phyloP scores from a whole-genome alignment of 1,140 invertebrate species.

The Berghia stephanieae region DNA sequence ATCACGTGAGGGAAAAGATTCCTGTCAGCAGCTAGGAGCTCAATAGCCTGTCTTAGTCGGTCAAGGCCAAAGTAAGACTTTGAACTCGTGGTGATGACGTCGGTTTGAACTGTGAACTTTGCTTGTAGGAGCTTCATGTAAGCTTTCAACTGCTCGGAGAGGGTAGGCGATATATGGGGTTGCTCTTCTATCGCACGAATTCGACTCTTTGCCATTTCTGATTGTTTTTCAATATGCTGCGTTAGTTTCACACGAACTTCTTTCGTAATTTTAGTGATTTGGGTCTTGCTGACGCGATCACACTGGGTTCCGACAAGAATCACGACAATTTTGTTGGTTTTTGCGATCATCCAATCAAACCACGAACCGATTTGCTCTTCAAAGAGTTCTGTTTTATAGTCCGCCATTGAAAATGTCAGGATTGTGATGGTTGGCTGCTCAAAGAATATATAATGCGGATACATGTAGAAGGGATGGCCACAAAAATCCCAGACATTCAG shows the following conservation, averaged over 20 bases:
- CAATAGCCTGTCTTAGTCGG: conserved; percentile 49
- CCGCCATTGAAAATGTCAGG: conserved; percentile 61
- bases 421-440: conserved; percentile 57
- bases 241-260: conserved; percentile 42
- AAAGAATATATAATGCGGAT: conserved; percentile 58
- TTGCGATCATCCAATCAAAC: conserved; percentile 63
- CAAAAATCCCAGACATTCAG: conserved; percentile 62
- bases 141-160: conserved; percentile 58
- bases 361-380: conserved; percentile 55
- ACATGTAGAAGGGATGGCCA: conserved; percentile 58
- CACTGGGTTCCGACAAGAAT: conserved; percentile 59
- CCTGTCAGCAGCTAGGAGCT: conserved; percentile 46
- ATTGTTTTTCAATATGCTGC: conserved; percentile 36
- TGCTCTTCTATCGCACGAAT: conserved; percentile 53
- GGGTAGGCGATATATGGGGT: conserved; percentile 55
- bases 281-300: conserved; percentile 45
- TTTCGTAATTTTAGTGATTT: conserved; percentile 37
- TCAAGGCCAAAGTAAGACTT: conserved; percentile 50
- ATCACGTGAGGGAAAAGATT: conserved; percentile 58
- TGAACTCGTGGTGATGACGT: conserved; percentile 55
- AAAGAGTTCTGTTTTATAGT: conserved; percentile 51
- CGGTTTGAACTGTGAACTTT: conserved; percentile 50
- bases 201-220: conserved; percentile 46
- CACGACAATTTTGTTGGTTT: conserved; percentile 57
- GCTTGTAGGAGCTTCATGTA: conserved; percentile 51